Evolutionary conservation across 1,140 invertebrate species (phyloP).

Genomic region (Pogonomyrmex barbatus): DNA sequence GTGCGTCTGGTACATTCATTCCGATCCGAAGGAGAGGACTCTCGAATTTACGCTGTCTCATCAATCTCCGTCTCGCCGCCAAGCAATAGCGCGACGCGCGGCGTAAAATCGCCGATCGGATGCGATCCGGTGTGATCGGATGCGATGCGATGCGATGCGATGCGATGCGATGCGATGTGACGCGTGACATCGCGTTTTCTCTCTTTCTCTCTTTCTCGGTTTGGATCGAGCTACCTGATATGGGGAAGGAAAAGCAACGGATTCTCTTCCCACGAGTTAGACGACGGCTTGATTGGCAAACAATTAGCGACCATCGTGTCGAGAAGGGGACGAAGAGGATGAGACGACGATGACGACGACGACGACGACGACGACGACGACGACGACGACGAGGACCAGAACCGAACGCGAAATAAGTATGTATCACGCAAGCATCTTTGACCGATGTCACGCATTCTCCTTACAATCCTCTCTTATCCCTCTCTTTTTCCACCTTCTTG

Average conservation of each 20-base stretch:
- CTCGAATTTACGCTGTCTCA: constrained; percentile 50
- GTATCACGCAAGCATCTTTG: constrained; percentile 71
- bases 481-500: constrained; percentile 6
- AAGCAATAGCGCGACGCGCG: constrained; percentile 23
- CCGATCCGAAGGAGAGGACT: constrained; percentile 14
- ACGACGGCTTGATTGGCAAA: constrained; percentile 75
- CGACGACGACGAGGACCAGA: constrained; percentile 8
- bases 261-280: constrained; percentile 74
- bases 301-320: constrained; percentile 71
- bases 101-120: constrained; percentile 53
- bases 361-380: neutral
- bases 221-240: constrained; percentile 68
- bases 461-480: constrained; percentile 19
- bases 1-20: constrained; percentile 29
- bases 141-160: neutral
- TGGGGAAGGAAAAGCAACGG: constrained; percentile 67
- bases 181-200: constrained; percentile 42
- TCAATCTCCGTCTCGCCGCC: constrained; percentile 43
- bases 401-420: constrained; percentile 63
- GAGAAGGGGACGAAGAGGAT: constrained; percentile 22
- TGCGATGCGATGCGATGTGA: neutral
- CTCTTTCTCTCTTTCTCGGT: neutral
- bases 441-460: constrained; percentile 27
- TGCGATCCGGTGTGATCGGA: constrained; percentile 22
- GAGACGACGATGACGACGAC: constrained; percentile 60